These are phyloP conservation scores for Drosophila tropicalis DNA, from an alignment of 1,140 invertebrate genomes.

Conservation along the genomic window DNA sequence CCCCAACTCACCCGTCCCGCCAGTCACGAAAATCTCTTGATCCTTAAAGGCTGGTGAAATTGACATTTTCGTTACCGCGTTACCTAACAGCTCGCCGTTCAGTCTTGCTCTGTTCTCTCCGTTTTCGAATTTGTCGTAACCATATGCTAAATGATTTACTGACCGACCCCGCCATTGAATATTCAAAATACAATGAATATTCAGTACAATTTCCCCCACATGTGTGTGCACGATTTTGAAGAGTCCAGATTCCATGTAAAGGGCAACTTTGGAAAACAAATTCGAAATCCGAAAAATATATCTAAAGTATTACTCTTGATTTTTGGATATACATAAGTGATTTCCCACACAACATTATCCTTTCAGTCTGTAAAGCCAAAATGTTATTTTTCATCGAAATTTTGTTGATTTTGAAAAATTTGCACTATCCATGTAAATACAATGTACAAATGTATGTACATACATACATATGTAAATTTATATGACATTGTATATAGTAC, in stretches of 20 bases:
- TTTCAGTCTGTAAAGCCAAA: no score
- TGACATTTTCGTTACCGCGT: slow-evolving; percentile 46
- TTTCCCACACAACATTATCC: no score
- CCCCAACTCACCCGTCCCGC: slow-evolving; percentile 84
- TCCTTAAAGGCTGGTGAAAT: slow-evolving; percentile 85
- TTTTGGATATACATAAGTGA: no score
- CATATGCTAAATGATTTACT: slow-evolving; percentile 15
- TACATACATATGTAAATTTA: no score
- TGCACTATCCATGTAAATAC: no score
- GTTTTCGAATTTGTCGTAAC: neutral
- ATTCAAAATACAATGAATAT: no score
- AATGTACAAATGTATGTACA: no score
- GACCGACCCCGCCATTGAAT: neutral
- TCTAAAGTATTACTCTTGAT: no score
- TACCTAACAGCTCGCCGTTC: slow-evolving; percentile 30
- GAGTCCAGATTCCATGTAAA: neutral
- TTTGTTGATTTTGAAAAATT: no score
- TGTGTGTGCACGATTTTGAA: neutral
- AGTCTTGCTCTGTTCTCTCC: slow-evolving; percentile 35
- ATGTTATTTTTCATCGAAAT: no score
- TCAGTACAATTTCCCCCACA: slow-evolving; percentile 7
- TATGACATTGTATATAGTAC: no score
- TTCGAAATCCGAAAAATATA: neutral
- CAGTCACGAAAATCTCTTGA: slow-evolving; percentile 88
- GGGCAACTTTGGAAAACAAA: no score